phyloP scores from a whole-genome alignment of 2,888 invertebrate genomes.

The Andricus quercusramuli region DNA sequence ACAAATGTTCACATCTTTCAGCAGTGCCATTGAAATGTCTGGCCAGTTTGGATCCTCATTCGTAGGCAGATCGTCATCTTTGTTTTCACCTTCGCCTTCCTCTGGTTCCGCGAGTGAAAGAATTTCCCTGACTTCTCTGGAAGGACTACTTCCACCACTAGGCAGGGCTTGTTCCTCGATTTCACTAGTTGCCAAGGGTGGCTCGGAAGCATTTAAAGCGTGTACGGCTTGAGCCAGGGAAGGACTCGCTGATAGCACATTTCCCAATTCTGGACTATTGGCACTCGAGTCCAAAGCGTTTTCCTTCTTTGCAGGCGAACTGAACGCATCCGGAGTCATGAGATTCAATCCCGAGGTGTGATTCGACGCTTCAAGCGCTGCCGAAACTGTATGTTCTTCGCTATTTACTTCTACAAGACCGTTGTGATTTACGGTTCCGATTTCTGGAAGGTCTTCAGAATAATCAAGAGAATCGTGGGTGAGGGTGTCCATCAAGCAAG shows the following conservation, averaged over 20 bases:
- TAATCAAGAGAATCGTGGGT: constrained; percentile 73
- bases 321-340: constrained; percentile 94
- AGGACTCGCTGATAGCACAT: constrained; percentile 69
- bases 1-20: constrained; percentile 68
- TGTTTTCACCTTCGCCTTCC: constrained; percentile 62
- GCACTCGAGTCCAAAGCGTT: constrained; percentile 72
- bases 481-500: constrained; percentile 68
- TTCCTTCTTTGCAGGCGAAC: constrained; percentile 81
- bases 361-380: constrained; percentile 73
- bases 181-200: constrained; percentile 69
- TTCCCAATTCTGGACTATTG: constrained; percentile 71
- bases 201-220: constrained; percentile 68
- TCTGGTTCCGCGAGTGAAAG: constrained; percentile 84
- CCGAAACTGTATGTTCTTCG: constrained; percentile 69
- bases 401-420: constrained; percentile 70
- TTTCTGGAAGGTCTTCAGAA: constrained; percentile 65
- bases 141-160: constrained; percentile 93
- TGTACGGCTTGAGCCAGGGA: constrained; percentile 72
- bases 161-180: constrained; percentile 78
- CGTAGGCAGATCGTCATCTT: constrained; percentile 43
- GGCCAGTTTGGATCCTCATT: constrained; percentile 75
- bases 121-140: constrained; percentile 93
- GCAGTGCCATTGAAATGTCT: constrained; percentile 76
- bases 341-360: constrained; percentile 82
- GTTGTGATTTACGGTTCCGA: constrained; percentile 68